These are phyloP conservation scores for Ibidorhyncha struthersii DNA, from an alignment of 2,113 vertebrate genomes.

Conservation along the genomic window DNA sequence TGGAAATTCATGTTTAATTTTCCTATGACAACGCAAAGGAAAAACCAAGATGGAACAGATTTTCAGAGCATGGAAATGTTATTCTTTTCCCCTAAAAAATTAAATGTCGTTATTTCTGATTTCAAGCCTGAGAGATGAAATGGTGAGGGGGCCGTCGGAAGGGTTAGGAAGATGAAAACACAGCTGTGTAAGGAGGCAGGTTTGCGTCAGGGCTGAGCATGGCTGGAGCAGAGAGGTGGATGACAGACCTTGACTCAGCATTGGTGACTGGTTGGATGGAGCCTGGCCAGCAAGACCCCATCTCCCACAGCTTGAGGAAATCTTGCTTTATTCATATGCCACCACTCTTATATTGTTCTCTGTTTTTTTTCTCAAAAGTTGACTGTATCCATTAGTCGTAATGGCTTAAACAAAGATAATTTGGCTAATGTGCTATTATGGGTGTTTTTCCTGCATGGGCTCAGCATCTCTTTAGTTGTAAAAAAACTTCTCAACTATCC, in stretches of 20 bases:
- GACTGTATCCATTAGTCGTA: neutral
- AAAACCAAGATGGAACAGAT: neutral
- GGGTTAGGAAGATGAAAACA: neutral
- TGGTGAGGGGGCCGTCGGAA: neutral
- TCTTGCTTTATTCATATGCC: neutral
- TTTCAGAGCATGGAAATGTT: neutral
- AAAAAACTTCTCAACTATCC: neutral
- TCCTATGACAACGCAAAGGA: neutral
- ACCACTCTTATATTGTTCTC: neutral
- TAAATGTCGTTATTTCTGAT: neutral
- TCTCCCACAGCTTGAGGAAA: neutral
- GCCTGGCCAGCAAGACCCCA: neutral
- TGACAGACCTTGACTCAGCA: neutral
- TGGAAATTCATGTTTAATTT: neutral
- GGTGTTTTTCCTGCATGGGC: neutral
- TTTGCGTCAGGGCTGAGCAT: fast-evolving
- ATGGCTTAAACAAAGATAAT: neutral
- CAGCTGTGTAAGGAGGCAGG: neutral
- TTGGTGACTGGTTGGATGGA: fast-evolving
- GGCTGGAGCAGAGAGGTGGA: neutral
- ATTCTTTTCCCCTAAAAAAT: neutral
- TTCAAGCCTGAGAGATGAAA: neutral
- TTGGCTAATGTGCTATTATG: neutral
- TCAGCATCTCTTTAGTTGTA: neutral
- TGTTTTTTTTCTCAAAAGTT: neutral